Conservation (phyloP, 2,888 invertebrate species). For the Neoscelio sp. region DNA sequence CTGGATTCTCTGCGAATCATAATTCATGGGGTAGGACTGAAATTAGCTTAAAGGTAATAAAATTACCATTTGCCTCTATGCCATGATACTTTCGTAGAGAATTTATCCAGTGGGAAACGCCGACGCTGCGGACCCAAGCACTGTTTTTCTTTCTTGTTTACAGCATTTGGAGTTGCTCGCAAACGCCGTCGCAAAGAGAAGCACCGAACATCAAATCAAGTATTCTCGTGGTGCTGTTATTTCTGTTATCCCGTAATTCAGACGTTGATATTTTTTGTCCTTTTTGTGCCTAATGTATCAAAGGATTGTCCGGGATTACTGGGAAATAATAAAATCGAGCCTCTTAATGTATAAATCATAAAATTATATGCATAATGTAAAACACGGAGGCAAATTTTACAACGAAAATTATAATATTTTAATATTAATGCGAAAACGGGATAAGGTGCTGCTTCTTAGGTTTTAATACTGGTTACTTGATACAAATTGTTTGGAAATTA, state of each 20-base stretch:
- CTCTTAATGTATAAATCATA: slow-evolving; percentile 9
- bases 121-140: neutral
- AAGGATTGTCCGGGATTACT: neutral
- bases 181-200: neutral
- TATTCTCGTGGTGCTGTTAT: slow-evolving; percentile 13
- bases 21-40: slow-evolving; percentile 39
- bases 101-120: neutral
- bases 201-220: slow-evolving; percentile 16
- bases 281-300: neutral
- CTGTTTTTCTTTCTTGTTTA: slow-evolving; percentile 36
- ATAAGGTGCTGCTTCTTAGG: slow-evolving; percentile 19
- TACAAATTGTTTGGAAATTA: neutral
- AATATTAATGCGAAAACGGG: slow-evolving; percentile 33
- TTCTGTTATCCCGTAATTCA: slow-evolving; percentile 21
- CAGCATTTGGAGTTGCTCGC: neutral
- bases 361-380: slow-evolving; percentile 20
- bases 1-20: slow-evolving; percentile 35
- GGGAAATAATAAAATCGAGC: slow-evolving; percentile 7
- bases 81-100: slow-evolving; percentile 25
- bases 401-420: slow-evolving; percentile 34
- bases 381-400: slow-evolving; percentile 31
- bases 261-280: slow-evolving; percentile 12
- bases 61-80: slow-evolving; percentile 43
- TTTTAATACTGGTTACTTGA: slow-evolving; percentile 21
- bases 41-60: slow-evolving; percentile 54